Evolutionary conservation across 2,888 invertebrate species (phyloP), one percentile per base, ranked within the genome.

Genomic region (Mythimna loreyi): DNA sequence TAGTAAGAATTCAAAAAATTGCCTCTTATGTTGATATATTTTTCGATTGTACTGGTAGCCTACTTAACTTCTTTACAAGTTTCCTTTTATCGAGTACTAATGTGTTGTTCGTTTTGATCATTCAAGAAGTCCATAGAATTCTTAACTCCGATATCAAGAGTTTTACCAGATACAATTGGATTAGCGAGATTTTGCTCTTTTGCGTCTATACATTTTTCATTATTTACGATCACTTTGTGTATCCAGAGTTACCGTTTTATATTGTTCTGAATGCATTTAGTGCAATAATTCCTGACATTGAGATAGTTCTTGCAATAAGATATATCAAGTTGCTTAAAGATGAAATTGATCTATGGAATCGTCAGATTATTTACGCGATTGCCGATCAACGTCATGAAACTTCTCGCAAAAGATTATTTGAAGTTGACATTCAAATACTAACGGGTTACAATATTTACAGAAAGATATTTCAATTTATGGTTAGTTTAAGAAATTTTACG

Each of bases 81-180:
- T n/a, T 28, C 3, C 3, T 53, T 33, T 23, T 67, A 3, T 67
- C 47, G 7, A 47, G 40, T 19, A 36, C 36, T 28, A n/a, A 49
- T 23, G 21, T 67, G 9, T 7, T 23, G 7, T 49, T 67, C 4
- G 19, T 56, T 19, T n/a, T 67, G 30, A 57, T n/a, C 16, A 56
- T 56, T 16, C 56, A 68, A 68, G 23, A 68, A 30, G n/a, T 40
- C 3, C 56, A 68, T 30, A 36, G 56, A 49, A 4, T 40, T 28
- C 16, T 56, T 0, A 68, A 40, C 5, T 23, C 28, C 5, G n/a
- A 30, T 56, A 30, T 30, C 23, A 56, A 68, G 6, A 56, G 8
- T 11, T 67, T 56, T n/a, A 28, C 30, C 21, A 56, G n/a, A 21
- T 30, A 49, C 3, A 68, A 30, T 40, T 68, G 67, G 68, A 68